Evolutionary conservation across 2,113 vertebrate genomes (phyloP).

Genomic region (Clarias macrocephalus): DNA sequence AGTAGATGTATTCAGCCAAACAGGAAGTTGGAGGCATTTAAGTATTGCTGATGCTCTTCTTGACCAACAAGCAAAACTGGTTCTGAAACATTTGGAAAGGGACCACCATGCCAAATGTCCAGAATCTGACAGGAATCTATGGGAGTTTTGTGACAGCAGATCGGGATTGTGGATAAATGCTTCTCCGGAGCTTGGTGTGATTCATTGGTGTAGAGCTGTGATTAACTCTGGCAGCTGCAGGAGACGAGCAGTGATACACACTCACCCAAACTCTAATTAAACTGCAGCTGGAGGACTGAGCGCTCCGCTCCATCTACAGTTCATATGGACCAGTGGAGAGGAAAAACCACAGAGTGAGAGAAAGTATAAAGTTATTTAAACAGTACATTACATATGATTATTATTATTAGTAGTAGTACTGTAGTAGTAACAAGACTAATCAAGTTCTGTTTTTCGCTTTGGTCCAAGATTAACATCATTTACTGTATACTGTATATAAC

Average conservation of each 20-base stretch:
- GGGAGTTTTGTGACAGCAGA: neutral
- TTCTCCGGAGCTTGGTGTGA: constrained; percentile 5
- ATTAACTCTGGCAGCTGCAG: constrained; percentile 27
- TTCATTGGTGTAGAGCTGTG: constrained; percentile 5
- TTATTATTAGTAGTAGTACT: neutral
- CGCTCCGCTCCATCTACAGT: neutral
- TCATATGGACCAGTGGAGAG: neutral
- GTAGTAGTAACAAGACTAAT: neutral
- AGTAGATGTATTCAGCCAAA: neutral
- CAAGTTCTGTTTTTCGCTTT: neutral
- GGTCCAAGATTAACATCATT: neutral
- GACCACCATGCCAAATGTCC: neutral
- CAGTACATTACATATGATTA: neutral
- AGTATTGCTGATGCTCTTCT: neutral
- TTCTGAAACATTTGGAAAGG: neutral
- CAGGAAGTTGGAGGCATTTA: neutral
- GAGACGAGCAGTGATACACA: neutral
- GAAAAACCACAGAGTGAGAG: neutral
- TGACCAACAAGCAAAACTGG: neutral
- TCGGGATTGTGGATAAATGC: neutral
- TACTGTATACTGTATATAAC: neutral
- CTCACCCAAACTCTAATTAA: constrained; percentile 11
- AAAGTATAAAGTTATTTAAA: neutral
- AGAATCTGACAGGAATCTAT: neutral
- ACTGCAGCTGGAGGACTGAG: constrained; percentile 12